Base-by-base conservation (phyloP, 64 coral and sea anemone genomes). In the Anthopleura sola region DNA sequence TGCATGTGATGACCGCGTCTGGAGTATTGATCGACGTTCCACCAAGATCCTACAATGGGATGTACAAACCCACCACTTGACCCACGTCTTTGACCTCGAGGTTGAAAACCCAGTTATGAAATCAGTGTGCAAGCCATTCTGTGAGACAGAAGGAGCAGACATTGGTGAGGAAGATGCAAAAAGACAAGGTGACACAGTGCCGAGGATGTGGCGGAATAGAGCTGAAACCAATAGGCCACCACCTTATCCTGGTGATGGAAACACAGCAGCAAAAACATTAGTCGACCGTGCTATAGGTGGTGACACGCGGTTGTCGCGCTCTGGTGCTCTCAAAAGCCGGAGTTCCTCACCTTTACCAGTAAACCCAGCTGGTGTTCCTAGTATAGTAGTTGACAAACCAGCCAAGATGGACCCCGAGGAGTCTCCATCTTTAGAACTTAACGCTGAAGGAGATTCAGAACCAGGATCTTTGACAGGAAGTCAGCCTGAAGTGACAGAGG, bases 41-140 rank as follows among this genome's bases (percentile, higher is more conserved):
- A 75, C 92, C 19, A 94, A 95, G 33, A 90, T 99, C 46, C 78
- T 95, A n/a, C 90, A 99, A 20, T 99, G 97, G 97, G 90, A 90
- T 15, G 87, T 89, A 0, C 33, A 18, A 6, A 88, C 75, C 54
- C 90, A 89, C 44, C 97, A 90, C 49, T 81, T 94, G 28, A 94
- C 90, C 33, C 87, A 92, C 68, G 82, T 95, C 20, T 99, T 99
- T 60, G 84, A 95, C 32, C 86, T 87, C 21, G 90, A 95, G 46
- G 50, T 90, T 15, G 84, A 99, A 31, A 83, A 53, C 49, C 92
- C 97, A 4, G 87, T 89, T 0, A 92, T 90, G 36, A 37, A 92
- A 19, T 58, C 86, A 23, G 71, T 96, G n/a, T 86, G 78, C 84
- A 86, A n/a, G 28, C 82, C 49, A 0, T 83, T 83, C 47, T 54